These are phyloP conservation scores for Sitobion miscanthi DNA, from an alignment of 1,140 invertebrate genomes.

Conservation along the genomic window DNA sequence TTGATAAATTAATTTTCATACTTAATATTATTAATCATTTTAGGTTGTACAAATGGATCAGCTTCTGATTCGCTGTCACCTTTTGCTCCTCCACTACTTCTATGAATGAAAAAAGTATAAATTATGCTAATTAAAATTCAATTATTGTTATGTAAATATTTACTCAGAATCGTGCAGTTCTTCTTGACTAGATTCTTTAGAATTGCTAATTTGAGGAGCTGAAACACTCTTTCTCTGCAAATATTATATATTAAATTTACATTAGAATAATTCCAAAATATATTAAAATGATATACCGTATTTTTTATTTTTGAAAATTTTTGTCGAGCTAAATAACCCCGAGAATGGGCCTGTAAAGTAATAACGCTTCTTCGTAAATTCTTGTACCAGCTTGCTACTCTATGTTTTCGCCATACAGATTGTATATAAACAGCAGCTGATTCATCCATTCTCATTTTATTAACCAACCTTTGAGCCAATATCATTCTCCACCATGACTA, in stretches of 20 bases:
- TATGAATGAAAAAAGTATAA: neutral
- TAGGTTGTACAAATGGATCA: conserved; percentile 31
- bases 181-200: conserved; percentile 69
- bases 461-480: conserved; percentile 65
- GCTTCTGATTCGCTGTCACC: conserved; percentile 48
- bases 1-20: neutral
- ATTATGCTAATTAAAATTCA: neutral
- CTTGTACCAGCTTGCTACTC: conserved; percentile 72
- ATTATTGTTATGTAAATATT: neutral
- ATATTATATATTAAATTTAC: neutral
- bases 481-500: conserved; percentile 74
- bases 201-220: conserved; percentile 59
- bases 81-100: conserved; percentile 50
- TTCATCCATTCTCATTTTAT: conserved; percentile 62
- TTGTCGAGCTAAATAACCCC: conserved; percentile 70
- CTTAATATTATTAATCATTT: neutral
- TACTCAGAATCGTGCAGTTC: conserved; percentile 63
- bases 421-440: conserved; percentile 78
- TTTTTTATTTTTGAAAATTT: conserved; percentile 64
- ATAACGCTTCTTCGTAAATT: conserved; percentile 69
- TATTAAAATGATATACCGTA: conserved; percentile 45
- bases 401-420: conserved; percentile 74
- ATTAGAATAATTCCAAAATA: neutral
- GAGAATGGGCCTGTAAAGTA: conserved; percentile 75
- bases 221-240: conserved; percentile 41